Percentiles rank a stretch among this genome's conserved stretches.
These are phyloP conservation scores for Oryzias sinensis DNA, from an alignment of 2,797 vertebrate species.

Conservation along the genomic window DNA sequence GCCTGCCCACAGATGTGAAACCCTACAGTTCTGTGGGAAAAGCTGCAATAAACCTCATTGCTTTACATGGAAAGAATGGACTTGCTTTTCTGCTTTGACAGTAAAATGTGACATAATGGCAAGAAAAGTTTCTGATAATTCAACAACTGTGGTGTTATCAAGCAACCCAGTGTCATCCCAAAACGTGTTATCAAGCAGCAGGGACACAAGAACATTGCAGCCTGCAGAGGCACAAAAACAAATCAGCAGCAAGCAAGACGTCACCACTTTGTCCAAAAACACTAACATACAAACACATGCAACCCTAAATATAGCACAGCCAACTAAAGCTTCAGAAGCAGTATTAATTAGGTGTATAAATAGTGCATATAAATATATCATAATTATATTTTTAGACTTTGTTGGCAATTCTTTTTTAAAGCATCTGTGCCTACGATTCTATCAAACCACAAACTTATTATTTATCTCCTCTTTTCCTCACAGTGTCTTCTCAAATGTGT, in stretches of 20 bases:
- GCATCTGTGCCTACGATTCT: too few relatives aligned
- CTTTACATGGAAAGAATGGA: neutral
- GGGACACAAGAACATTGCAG: too few relatives aligned
- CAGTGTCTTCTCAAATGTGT: neutral
- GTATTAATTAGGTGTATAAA: too few relatives aligned
- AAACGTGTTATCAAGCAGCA: too few relatives aligned
- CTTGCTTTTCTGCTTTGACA: too few relatives aligned
- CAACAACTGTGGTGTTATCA: too few relatives aligned
- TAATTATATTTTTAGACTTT: too few relatives aligned
- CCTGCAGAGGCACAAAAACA: neutral
- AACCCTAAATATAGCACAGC: neutral
- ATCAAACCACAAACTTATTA: neutral
- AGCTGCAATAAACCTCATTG: neutral
- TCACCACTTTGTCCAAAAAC: slow-evolving; percentile 2
- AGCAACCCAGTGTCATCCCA: too few relatives aligned
- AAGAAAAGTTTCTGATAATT: too few relatives aligned
- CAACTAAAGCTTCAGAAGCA: neutral
- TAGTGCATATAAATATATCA: too few relatives aligned
- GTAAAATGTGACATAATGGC: too few relatives aligned
- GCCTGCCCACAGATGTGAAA: neutral
- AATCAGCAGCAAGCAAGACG: slow-evolving; percentile 14
- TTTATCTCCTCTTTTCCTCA: slow-evolving; percentile 1
- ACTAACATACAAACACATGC: neutral
- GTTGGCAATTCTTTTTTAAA: too few relatives aligned
- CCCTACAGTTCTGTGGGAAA: neutral